Evolutionary conservation across 2,113 vertebrate genomes (phyloP), one percentile per base, ranked within the genome.

Genomic region (Elgaria multicarinata): DNA sequence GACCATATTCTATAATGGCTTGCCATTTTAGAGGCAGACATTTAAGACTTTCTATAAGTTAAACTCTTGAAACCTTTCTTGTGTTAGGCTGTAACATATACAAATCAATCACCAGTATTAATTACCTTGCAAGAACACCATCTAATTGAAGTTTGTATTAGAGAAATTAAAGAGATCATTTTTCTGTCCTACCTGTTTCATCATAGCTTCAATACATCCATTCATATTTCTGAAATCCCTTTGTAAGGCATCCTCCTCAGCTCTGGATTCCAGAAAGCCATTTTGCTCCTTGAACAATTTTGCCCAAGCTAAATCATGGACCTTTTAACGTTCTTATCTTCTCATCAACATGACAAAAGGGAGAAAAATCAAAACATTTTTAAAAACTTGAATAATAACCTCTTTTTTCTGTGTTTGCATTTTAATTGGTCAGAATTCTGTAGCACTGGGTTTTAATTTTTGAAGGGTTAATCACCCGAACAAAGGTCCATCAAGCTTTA

Each of bases 401-500:
- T 88, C 86, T 89, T 84, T 88, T 18, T 75, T 95, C 87, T 4
- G 26, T 92, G 97, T 96, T 97, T 97, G 96, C 95, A 97, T 97
- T 97, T 97, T 97, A 97, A 98, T 97, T 96, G 93, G 93, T 93
- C 92, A 92, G 96, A 97, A 95, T 97, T 95, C 96, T 97, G 97
- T 96, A 94, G 89, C 90, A 85, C 87, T 89, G 74, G 87, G 89
- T 97, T 97, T 97, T 97, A 97, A 98, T 97, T 97, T 96, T 93
- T 91, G 90, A 95, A 95, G 95, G 97, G 96, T 98, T 97, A 98
- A 98, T 97, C 96, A 96, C 91, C 95, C 95, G 95, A 95, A 95
- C 92, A 97, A 97, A 97, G 97, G 97, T 96, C 97, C 97, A 96
- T 96, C 95, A 96, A 97, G 97, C 96, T 97, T 96, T 96, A 97